phyloP scores from a whole-genome alignment of 1,140 invertebrate species.

The Danaus plexippus region DNA sequence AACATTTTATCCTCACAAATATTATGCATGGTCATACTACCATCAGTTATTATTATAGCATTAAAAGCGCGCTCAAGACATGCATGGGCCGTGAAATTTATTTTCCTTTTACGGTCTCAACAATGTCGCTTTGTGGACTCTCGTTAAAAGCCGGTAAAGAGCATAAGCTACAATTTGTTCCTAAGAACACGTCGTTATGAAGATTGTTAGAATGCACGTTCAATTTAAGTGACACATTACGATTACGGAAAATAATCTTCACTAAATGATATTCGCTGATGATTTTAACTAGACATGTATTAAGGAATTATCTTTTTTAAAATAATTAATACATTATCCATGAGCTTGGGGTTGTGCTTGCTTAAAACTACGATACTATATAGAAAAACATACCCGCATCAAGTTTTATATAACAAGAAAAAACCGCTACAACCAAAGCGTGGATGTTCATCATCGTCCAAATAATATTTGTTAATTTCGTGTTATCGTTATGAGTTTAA shows the following conservation, averaged over 20 bases:
- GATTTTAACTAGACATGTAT: no score
- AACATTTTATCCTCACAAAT: no score
- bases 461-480: no score
- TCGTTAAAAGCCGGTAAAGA: constrained; percentile 17
- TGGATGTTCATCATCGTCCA: no score
- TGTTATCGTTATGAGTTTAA: no score
- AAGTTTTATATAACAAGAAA: constrained; percentile 8
- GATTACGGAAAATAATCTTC: no score
- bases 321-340: no score
- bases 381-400: constrained; percentile 13
- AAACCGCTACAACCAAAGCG: not conserved
- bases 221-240: no score
- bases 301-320: no score
- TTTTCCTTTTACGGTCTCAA: constrained; percentile 28
- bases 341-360: not conserved
- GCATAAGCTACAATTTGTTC: constrained; percentile 13
- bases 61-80: constrained; percentile 27
- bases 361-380: not conserved
- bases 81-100: constrained; percentile 32
- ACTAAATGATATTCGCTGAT: no score
- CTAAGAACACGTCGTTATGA: constrained; percentile 13
- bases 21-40: not conserved
- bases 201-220: constrained; percentile 8
- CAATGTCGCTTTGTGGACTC: constrained; percentile 27
- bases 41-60: constrained; percentile 23